These are phyloP conservation scores for Maccullochella peelii DNA, from an alignment of 2,113 vertebrate species.

Conservation along the genomic window DNA sequence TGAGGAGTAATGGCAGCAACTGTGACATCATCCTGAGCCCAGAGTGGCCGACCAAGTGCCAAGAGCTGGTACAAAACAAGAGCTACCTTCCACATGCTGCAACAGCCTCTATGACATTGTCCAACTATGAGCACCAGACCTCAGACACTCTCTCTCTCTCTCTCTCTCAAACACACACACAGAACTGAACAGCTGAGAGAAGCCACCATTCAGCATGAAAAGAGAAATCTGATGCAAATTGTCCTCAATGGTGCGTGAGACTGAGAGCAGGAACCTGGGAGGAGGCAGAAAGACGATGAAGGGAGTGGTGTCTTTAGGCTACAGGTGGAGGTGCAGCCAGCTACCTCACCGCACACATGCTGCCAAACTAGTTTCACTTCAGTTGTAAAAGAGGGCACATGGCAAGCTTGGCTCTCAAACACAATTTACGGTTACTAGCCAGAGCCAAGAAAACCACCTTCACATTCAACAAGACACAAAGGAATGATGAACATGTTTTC, in stretches of 20 bases:
- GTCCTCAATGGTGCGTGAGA: background rate
- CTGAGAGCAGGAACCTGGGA: constrained; percentile 3
- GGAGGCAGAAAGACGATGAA: constrained; percentile 17
- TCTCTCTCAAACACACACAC: background rate
- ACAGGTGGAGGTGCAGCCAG: constrained; percentile 29
- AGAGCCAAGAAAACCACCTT: background rate
- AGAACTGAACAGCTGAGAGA: background rate
- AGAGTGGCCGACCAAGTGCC: background rate
- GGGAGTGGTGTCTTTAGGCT: constrained; percentile 76
- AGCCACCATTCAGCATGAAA: background rate
- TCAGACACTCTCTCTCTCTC: background rate
- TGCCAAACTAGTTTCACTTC: constrained; percentile 20
- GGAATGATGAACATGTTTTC: background rate
- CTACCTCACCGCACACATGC: background rate
- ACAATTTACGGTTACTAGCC: background rate
- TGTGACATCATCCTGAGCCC: constrained; percentile 7
- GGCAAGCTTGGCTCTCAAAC: background rate
- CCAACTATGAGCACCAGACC: background rate
- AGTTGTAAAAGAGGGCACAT: background rate
- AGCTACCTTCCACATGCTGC: constrained; percentile 68
- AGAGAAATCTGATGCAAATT: background rate
- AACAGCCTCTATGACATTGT: constrained; percentile 8
- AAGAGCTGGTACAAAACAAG: constrained; percentile 49
- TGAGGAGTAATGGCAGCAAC: constrained; percentile 57
- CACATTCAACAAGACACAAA: background rate